Evolutionary conservation across 2,113 vertebrate species (phyloP).

Genomic region (Axis porcinus): DNA sequence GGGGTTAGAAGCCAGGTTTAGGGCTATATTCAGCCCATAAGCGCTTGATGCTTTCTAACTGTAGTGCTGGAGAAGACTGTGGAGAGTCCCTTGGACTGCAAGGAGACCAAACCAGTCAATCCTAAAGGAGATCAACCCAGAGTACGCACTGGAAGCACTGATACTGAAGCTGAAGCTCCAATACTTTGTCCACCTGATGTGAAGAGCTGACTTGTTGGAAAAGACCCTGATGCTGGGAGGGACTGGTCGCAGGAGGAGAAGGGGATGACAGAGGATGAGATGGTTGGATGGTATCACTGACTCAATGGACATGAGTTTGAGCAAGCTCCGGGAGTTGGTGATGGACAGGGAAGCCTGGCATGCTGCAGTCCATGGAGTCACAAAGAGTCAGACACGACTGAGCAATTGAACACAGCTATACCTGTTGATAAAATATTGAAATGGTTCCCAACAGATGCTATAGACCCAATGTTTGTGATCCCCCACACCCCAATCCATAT

Average conservation of each 20-base stretch:
- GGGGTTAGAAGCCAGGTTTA: too few species aligned
- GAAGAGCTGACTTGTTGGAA: not conserved
- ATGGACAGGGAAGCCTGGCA: not conserved
- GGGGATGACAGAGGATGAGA: not conserved
- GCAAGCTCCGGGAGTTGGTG: not conserved
- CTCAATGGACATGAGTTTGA: not conserved
- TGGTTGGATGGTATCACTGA: not conserved
- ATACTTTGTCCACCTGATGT: not conserved
- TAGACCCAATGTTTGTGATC: not conserved
- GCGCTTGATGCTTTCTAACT: not conserved
- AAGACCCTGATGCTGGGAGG: not conserved
- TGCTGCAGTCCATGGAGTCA: fast-evolving
- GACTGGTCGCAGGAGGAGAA: not conserved
- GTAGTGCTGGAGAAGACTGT: not conserved
- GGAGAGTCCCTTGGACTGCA: not conserved
- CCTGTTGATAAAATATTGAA: not conserved
- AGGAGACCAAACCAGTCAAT: not conserved
- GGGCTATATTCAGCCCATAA: too few species aligned
- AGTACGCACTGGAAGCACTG: not conserved
- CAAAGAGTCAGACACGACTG: not conserved
- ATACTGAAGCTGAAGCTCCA: not conserved
- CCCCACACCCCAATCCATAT: not conserved
- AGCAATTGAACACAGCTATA: not conserved
- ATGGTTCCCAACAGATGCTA: not conserved
- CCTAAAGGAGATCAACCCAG: not conserved